These are phyloP conservation scores for Sinotaia quadrata DNA, from an alignment of 2,888 invertebrate species.

Conservation along the genomic window DNA sequence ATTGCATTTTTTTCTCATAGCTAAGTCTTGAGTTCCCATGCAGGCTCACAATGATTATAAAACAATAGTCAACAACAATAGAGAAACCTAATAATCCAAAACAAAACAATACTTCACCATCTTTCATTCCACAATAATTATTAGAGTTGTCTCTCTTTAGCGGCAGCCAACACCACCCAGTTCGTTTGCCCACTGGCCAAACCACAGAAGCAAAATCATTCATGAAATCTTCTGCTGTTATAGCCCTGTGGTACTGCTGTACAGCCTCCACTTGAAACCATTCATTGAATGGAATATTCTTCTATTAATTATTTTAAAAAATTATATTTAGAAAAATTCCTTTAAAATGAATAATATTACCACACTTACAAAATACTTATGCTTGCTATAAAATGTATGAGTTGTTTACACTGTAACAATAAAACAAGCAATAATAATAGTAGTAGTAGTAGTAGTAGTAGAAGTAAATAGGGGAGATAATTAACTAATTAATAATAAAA, in stretches of 20 bases:
- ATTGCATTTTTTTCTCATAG: no score
- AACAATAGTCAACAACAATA: neutral
- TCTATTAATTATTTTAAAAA: slow-evolving; percentile 43
- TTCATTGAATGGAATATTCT: slow-evolving; percentile 66
- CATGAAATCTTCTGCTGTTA: slow-evolving; percentile 69
- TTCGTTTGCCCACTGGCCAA: slow-evolving; percentile 65
- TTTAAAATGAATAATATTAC: no score
- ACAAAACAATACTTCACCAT: slow-evolving; percentile 60
- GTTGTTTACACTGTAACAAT: no score
- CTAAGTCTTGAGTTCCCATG: no score
- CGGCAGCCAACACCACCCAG: slow-evolving; percentile 61
- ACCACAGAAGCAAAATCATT: slow-evolving; percentile 55
- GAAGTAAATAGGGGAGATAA: no score
- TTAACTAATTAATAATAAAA: no score
- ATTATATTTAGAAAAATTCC: neutral
- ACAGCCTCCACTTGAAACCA: slow-evolving; percentile 66
- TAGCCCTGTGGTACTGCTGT: slow-evolving; percentile 60
- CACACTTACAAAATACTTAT: no score
- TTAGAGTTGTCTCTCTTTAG: slow-evolving; percentile 29
- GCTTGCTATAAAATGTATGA: no score
- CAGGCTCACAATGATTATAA: no score
- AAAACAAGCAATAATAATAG: no score
- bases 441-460: no score
- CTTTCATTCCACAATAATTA: slow-evolving; percentile 63
- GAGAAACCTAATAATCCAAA: neutral